Conservation (phyloP, 1,140 invertebrate genomes). For the Antheraea mylitta region DNA sequence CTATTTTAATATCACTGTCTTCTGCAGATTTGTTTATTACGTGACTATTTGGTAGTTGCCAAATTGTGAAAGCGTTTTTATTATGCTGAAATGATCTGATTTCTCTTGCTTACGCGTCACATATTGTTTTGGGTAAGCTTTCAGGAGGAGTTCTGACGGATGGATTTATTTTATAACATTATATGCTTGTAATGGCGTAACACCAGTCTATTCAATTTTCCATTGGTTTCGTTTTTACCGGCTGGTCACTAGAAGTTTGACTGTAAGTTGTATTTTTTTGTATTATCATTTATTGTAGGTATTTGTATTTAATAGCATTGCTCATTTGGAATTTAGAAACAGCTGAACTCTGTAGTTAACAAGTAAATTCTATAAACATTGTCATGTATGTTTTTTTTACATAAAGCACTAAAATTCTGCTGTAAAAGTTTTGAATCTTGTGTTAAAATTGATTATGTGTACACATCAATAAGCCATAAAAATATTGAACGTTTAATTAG, state of each 20-base stretch:
- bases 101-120: conserved; percentile 59
- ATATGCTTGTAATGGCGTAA: conserved; percentile 7
- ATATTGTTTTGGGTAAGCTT: conserved; percentile 26
- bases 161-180: background rate
- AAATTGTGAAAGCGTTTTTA: conserved; percentile 20
- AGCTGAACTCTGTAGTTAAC: too few species aligned
- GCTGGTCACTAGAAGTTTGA: background rate
- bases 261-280: background rate
- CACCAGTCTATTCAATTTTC: background rate
- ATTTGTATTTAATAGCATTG: background rate
- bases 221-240: background rate
- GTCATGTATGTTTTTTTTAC: too few species aligned
- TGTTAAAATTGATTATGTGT: too few species aligned
- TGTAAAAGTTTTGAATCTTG: too few species aligned
- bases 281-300: too few species aligned
- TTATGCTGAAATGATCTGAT: conserved; percentile 31
- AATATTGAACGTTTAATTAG: too few species aligned
- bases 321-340: too few species aligned
- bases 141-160: conserved; percentile 8
- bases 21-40: background rate
- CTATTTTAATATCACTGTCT: background rate
- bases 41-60: conserved; percentile 1
- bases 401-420: too few species aligned
- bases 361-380: too few species aligned
- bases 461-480: too few species aligned